Conservation (phyloP, 2,113 vertebrate genomes). For the Bujurquina vittata region DNA sequence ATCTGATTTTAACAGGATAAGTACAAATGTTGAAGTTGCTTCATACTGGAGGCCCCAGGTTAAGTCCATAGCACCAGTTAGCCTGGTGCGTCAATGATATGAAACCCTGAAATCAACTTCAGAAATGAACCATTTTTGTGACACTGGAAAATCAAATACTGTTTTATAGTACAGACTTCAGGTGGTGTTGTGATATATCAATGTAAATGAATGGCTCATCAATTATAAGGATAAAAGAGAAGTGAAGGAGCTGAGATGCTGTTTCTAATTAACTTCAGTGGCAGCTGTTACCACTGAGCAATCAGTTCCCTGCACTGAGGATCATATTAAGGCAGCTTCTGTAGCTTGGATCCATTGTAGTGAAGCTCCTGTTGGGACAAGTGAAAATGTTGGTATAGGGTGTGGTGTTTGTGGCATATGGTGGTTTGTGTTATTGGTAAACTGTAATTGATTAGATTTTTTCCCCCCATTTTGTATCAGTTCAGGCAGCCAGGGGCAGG, state of each 20-base stretch:
- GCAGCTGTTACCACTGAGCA: slow-evolving; percentile 8
- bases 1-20: too few species aligned
- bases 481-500: neutral
- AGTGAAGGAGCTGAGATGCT: neutral
- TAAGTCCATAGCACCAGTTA: too few species aligned
- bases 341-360: fast-evolving
- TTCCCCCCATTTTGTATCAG: neutral
- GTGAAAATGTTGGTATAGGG: neutral
- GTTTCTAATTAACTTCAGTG: neutral
- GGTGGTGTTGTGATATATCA: neutral
- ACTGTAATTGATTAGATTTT: neutral
- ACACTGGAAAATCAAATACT: neutral
- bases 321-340: neutral
- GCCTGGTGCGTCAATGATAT: too few species aligned
- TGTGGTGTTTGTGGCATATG: neutral
- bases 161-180: neutral
- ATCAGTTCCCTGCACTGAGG: neutral
- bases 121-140: neutral
- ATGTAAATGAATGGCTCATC: neutral
- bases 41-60: too few species aligned
- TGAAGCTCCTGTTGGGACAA: neutral
- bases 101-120: too few species aligned
- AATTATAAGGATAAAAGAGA: neutral
- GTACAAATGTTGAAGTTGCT: too few species aligned
- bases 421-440: neutral